These are phyloP conservation scores for Poeciliopsis occidentalis DNA, from an alignment of 2,113 vertebrate species.

Conservation along the genomic window DNA sequence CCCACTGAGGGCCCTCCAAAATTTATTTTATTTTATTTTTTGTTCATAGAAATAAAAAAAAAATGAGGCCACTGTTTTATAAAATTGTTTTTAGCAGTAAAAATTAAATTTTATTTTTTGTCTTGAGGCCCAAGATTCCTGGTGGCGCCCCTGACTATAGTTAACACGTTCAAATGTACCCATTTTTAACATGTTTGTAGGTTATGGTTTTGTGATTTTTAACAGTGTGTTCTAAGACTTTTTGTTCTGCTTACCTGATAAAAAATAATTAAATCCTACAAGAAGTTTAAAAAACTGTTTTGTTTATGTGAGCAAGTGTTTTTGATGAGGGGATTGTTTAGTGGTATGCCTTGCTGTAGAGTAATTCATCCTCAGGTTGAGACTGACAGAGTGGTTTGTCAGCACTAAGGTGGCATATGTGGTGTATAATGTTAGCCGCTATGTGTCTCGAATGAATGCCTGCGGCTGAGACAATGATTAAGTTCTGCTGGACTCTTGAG, in stretches of 20 bases:
- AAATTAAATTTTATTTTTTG: too few relatives aligned
- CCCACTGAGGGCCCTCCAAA: too few relatives aligned
- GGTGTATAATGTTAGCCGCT: slow-evolving; percentile 7
- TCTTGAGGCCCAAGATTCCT: too few relatives aligned
- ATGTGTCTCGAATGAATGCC: slow-evolving; percentile 23
- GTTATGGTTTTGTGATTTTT: slow-evolving; percentile 5
- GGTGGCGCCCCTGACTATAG: too few relatives aligned
- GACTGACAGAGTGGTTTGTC: slow-evolving; percentile 33
- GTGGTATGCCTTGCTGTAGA: slow-evolving; percentile 26
- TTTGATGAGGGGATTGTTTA: slow-evolving; percentile 7
- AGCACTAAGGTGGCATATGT: slow-evolving; percentile 14
- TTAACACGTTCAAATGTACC: background rate
- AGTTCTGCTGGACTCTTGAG: slow-evolving; percentile 31
- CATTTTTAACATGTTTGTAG: background rate
- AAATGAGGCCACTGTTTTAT: too few relatives aligned
- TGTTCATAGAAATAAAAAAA: too few relatives aligned
- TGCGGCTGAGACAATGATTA: slow-evolving; percentile 42
- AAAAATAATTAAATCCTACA: slow-evolving; percentile 12
- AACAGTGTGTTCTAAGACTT: background rate
- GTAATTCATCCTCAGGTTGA: slow-evolving; percentile 37
- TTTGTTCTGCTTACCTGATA: slow-evolving; percentile 1
- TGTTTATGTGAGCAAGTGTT: slow-evolving; percentile 34
- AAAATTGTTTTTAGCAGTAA: too few relatives aligned
- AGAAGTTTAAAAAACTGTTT: background rate
- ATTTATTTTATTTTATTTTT: too few relatives aligned